Percentiles rank a stretch among this genome's conserved stretches.
phyloP scores from a whole-genome alignment of 2,888 invertebrate species.

The Ryuthela nishihirai region DNA sequence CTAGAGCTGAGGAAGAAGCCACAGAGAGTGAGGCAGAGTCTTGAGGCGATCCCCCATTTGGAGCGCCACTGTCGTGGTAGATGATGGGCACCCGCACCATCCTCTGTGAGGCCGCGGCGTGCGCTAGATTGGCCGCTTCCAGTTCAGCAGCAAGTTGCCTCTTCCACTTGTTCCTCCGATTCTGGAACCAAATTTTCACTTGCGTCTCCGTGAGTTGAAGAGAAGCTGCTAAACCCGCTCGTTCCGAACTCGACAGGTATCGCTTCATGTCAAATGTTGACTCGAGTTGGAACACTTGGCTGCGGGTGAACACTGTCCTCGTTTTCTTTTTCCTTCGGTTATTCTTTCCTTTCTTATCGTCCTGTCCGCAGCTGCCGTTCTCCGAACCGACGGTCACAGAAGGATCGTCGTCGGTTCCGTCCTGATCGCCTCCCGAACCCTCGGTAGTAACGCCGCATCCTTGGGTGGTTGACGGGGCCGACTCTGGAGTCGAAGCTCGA shows the following conservation, averaged over 20 bases:
- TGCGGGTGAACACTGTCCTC: constrained; percentile 85
- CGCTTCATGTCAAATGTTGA: constrained; percentile 90
- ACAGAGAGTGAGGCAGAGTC: constrained; percentile 14
- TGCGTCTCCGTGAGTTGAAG: constrained; percentile 87
- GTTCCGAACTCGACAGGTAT: constrained; percentile 85
- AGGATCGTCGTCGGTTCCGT: neutral
- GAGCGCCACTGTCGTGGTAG: constrained; percentile 62
- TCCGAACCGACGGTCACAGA: no score
- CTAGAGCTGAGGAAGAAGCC: constrained; percentile 22
- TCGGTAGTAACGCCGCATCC: no score
- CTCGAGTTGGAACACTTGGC: constrained; percentile 88
- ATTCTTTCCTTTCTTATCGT: constrained; percentile 27
- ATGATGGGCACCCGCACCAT: constrained; percentile 90
- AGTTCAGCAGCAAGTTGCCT: constrained; percentile 88
- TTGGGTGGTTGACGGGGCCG: no score
- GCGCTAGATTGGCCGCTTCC: constrained; percentile 66
- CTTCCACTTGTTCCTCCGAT: constrained; percentile 92
- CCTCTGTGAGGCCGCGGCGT: constrained; percentile 79
- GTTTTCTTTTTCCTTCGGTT: constrained; percentile 78
- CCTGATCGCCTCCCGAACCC: constrained; percentile 9
- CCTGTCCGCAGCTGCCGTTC: neutral
- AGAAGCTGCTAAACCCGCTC: constrained; percentile 84
- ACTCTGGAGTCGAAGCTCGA: no score
- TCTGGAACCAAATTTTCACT: constrained; percentile 92
- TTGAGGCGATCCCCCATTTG: constrained; percentile 19